phyloP scores from a whole-genome alignment of 2,113 vertebrate genomes.

The Neoarius graeffei region DNA sequence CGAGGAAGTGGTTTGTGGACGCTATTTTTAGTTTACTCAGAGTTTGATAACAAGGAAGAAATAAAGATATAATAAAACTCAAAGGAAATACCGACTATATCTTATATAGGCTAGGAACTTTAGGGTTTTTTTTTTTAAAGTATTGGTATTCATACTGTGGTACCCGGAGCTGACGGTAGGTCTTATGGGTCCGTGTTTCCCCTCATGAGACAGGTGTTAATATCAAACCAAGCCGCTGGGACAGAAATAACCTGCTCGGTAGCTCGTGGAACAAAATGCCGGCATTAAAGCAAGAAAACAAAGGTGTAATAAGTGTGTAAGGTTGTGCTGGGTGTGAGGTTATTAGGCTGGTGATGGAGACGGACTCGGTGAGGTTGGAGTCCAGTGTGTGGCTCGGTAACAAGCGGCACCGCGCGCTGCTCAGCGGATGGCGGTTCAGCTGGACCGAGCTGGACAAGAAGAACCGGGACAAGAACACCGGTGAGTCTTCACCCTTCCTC shows the following conservation, averaged over 20 bases:
- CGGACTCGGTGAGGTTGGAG: conserved; percentile 62
- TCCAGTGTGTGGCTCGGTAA: conserved; percentile 73
- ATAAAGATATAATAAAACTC: background rate
- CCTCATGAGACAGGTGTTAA: background rate
- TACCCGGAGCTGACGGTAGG: background rate
- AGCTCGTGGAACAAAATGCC: background rate
- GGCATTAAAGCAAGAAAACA: background rate
- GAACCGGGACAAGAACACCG: conserved; percentile 66
- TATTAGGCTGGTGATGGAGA: conserved; percentile 57
- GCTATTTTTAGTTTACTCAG: background rate
- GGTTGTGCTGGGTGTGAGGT: no score
- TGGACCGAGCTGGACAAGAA: conserved; percentile 75
- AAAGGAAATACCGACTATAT: background rate
- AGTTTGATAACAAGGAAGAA: background rate
- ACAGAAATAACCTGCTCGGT: background rate
- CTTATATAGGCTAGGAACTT: background rate
- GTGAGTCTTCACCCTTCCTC: conserved; percentile 49
- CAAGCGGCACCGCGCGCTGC: conserved; percentile 66
- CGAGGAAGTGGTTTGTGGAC: background rate
- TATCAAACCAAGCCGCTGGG: background rate
- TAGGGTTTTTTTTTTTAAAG: background rate
- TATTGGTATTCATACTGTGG: background rate
- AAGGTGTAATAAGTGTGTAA: background rate
- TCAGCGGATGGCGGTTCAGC: conserved; percentile 73
- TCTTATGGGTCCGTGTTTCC: background rate